Base-by-base conservation (phyloP, 2,797 vertebrate genomes). In the Prunella strophiata region DNA sequence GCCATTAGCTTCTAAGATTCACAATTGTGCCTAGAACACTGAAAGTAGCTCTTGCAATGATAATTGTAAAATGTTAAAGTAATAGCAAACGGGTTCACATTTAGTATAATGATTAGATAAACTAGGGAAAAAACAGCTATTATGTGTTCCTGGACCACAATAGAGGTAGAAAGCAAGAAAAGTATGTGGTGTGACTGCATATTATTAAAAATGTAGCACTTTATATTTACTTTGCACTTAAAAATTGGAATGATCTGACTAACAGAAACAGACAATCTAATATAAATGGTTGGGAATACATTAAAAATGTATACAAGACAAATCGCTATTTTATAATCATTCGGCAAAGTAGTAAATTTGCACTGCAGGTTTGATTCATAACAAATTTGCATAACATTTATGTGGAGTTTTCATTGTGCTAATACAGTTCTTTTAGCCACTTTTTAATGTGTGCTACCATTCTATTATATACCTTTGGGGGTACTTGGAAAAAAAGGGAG, bases 101-200 rank as follows among this genome's bases (percentile, higher is more conserved):
- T 97, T 91, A 78, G 68, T 93, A 81, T 97, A 97, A 96, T 95
- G 97, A 97, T 97, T 97, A 97, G 98, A 98, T 97, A 97, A 98
- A 98, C 85, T 77, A 77, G 85, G 93, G 94, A 92, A 92, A 97
- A 97, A 96, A 95, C 88, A 94, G 93, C 95, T 97, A 96, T 97
- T 97, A 96, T 70, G 93, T 97, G 96, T 97, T 97, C 96, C 95
- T 89, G 91, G 96, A 93, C 95, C 76, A 90, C 84, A 90, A 70
- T 85, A 89, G 94, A 96, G 92, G 88, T 83, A 72, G 89, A 85
- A 97, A 97, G 89, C 96, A 96, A 94, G 94, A 91, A 88, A 97
- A 97, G 85, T 94, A 75, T 95, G 81, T 73, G 76, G 77, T 84
- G 23, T 72, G 88, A 75, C 81, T 97, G 75, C 67, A 34, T 94